Conservation (phyloP, 2,888 invertebrate genomes). For the Tiliacea citrago region DNA sequence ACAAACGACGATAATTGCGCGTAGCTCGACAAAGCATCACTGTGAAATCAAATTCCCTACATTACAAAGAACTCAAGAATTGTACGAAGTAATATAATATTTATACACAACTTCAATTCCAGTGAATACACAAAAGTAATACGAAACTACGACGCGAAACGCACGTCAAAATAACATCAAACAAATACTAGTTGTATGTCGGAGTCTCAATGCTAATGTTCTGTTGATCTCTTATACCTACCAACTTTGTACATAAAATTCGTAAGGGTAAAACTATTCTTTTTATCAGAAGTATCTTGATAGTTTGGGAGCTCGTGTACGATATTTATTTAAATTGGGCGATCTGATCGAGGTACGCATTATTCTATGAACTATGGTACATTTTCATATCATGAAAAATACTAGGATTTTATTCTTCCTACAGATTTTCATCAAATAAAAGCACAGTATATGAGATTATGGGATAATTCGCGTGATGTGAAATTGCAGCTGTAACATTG, state of each 20-base stretch:
- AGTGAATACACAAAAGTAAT: constrained; percentile 35
- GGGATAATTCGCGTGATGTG: background rate
- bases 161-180: constrained; percentile 44
- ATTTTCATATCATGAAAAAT: background rate
- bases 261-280: constrained; percentile 44
- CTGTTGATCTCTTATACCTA: constrained; percentile 41
- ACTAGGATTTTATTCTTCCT: background rate
- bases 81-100: constrained; percentile 8
- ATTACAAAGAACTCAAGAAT: constrained; percentile 7
- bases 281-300: constrained; percentile 42
- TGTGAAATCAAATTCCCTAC: constrained; percentile 2
- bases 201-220: constrained; percentile 45
- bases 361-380: background rate
- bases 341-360: background rate
- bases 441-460: too few relatives aligned
- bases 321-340: background rate
- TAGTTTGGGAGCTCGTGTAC: constrained; percentile 6
- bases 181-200: constrained; percentile 26
- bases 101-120: constrained; percentile 25
- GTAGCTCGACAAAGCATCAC: background rate
- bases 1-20: background rate
- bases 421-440: too few relatives aligned
- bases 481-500: background rate
- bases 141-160: constrained; percentile 15
- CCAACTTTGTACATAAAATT: constrained; percentile 50